A percentile compares a stretch with the other conserved stretches of the same genome.
Conservation (phyloP, 2,113 vertebrate genomes). For the Protobothrops mucrosquamatus region DNA sequence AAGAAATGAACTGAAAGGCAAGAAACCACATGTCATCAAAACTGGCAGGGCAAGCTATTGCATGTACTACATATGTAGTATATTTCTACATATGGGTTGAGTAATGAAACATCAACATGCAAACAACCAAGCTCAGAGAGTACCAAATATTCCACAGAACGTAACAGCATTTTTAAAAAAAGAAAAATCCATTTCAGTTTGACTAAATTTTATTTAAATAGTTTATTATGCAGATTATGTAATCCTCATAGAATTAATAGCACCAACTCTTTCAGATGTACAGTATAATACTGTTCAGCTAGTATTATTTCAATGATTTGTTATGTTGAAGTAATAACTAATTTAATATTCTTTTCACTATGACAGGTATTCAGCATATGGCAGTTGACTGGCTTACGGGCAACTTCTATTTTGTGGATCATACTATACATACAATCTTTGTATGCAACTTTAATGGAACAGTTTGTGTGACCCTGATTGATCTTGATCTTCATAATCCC, state of each 20-base stretch:
- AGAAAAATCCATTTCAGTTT: neutral
- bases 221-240: neutral
- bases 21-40: neutral
- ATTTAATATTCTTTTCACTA: constrained; percentile 1
- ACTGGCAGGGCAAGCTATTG: neutral
- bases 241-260: neutral
- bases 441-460: constrained; percentile 81
- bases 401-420: constrained; percentile 93
- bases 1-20: neutral
- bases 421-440: constrained; percentile 84
- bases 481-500: constrained; percentile 88
- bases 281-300: neutral
- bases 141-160: neutral
- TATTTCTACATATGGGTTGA: neutral
- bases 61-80: neutral
- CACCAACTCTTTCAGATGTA: neutral
- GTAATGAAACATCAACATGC: neutral
- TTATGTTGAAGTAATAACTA: constrained; percentile 17
- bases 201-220: neutral
- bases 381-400: constrained; percentile 93
- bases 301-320: neutral
- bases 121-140: neutral
- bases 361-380: constrained; percentile 90
- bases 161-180: neutral
- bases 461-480: constrained; percentile 87